A percentile compares a stretch with the other conserved stretches of the same genome.
phyloP scores from a whole-genome alignment of 2,888 invertebrate genomes.

The Oligia fasciuncula region DNA sequence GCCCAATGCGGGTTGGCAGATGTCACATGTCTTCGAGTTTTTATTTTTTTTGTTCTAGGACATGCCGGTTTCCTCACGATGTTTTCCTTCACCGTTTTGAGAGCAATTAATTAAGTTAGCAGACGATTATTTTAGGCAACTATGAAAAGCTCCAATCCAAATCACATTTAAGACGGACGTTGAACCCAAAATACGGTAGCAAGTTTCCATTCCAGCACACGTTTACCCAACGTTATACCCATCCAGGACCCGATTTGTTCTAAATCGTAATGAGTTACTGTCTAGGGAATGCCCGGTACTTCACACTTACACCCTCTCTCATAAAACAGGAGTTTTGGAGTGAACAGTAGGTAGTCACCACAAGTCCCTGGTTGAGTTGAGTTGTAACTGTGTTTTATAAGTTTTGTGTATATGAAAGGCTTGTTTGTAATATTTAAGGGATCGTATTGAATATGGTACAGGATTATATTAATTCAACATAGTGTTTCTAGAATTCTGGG shows the following conservation, averaged over 20 bases:
- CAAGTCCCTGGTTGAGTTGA: constrained; percentile 23
- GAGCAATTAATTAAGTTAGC: too few species aligned
- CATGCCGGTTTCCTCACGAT: too few species aligned
- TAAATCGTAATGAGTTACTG: constrained; percentile 61
- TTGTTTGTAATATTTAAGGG: background rate
- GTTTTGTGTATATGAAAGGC: constrained; percentile 10
- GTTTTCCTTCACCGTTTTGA: too few species aligned
- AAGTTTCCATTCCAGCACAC: constrained; percentile 15
- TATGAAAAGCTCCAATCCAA: too few species aligned
- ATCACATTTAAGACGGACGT: constrained; percentile 6
- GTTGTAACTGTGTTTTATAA: constrained; percentile 26
- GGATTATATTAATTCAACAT: too few species aligned
- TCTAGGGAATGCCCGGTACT: constrained; percentile 52
- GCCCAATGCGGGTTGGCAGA: too few species aligned
- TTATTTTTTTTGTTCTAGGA: too few species aligned
- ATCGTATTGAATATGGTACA: background rate
- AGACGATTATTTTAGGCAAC: background rate
- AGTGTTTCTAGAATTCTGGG: too few species aligned
- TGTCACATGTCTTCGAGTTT: too few species aligned
- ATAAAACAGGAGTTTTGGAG: constrained; percentile 64
- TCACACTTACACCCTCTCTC: constrained; percentile 48
- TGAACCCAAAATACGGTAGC: constrained; percentile 19
- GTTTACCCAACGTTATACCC: constrained; percentile 16
- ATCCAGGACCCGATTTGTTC: constrained; percentile 32
- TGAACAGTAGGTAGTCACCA: constrained; percentile 60